phyloP scores from a whole-genome alignment of 1,140 invertebrate species.

The Drosophila nigromelanica region DNA sequence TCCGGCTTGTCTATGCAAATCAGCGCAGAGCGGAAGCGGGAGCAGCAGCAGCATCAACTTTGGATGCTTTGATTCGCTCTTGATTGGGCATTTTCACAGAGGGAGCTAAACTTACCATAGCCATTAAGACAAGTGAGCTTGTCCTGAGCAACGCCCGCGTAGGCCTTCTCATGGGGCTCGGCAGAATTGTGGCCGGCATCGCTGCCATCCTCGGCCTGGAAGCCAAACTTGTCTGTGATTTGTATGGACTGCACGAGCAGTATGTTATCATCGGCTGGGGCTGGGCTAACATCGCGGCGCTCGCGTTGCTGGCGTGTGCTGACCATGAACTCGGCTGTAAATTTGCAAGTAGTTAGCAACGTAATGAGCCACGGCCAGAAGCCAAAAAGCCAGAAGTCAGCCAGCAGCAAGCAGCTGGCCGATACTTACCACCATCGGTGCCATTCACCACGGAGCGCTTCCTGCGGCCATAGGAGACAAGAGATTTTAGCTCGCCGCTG shows the following conservation, averaged over 20 bases:
- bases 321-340: conserved; percentile 73
- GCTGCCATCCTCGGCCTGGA: conserved; percentile 86
- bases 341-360: conserved; percentile 55
- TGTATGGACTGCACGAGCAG: conserved; percentile 95
- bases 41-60: conserved; percentile 20
- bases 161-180: conserved; percentile 75
- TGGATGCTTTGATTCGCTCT: conserved; percentile 64
- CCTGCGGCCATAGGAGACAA: conserved; percentile 90
- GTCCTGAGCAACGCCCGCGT: conserved; percentile 77
- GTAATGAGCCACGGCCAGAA: conserved; percentile 32
- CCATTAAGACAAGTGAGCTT: conserved; percentile 83
- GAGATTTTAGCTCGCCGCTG: conserved; percentile 91
- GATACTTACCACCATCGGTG: conserved; percentile 72
- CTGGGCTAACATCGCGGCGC: conserved; percentile 69
- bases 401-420: neutral
- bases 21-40: conserved; percentile 18
- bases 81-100: conserved; percentile 79
- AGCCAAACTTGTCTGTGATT: conserved; percentile 96
- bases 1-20: conserved; percentile 76
- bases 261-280: conserved; percentile 89
- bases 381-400: neutral
- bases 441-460: conserved; percentile 75
- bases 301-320: conserved; percentile 64
- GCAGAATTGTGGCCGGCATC: conserved; percentile 46
- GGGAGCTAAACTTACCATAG: conserved; percentile 76